Percentiles rank a stretch among this genome's conserved stretches.
Conservation (phyloP, 2,797 vertebrate genomes). For the Enteromius anoplus region DNA sequence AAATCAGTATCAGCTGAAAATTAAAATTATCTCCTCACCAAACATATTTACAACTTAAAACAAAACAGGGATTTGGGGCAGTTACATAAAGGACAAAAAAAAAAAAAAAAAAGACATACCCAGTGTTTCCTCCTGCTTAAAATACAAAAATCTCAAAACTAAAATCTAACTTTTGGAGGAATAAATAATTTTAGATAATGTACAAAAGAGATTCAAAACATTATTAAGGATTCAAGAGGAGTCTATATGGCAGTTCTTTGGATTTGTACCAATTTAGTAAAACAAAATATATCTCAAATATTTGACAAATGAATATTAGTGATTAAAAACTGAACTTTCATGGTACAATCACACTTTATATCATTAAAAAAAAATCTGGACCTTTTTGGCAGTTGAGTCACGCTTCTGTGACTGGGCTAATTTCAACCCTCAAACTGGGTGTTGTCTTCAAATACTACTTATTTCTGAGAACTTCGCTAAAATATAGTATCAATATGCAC, state of each 20-base stretch:
- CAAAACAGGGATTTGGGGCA: conserved; percentile 60
- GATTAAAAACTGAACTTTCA: background rate
- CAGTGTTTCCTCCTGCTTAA: conserved; percentile 72
- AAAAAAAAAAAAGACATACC: conserved; percentile 46
- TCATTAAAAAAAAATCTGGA: background rate
- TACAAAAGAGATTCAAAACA: conserved; percentile 49
- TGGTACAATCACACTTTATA: background rate
- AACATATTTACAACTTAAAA: conserved; percentile 78
- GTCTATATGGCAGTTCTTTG: conserved; percentile 16
- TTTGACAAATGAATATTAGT: background rate
- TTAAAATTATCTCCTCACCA: conserved; percentile 72
- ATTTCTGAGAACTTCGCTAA: conserved; percentile 29
- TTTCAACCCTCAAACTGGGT: conserved; percentile 46
- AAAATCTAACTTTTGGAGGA: conserved; percentile 41
- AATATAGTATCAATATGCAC: conserved; percentile 55
- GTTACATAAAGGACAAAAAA: background rate
- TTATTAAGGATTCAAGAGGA: conserved; percentile 31
- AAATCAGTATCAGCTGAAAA: conserved; percentile 70
- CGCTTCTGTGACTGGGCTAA: conserved; percentile 15
- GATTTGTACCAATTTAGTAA: background rate
- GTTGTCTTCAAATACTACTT: conserved; percentile 34
- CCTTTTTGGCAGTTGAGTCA: background rate
- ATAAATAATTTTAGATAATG: conserved; percentile 69
- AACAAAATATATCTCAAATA: background rate
- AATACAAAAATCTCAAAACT: conserved; percentile 39